Percentiles rank a stretch among this genome's conserved stretches.
These are phyloP conservation scores for Forbesichthys agassizii DNA, from an alignment of 2,113 vertebrate species.

Conservation along the genomic window DNA sequence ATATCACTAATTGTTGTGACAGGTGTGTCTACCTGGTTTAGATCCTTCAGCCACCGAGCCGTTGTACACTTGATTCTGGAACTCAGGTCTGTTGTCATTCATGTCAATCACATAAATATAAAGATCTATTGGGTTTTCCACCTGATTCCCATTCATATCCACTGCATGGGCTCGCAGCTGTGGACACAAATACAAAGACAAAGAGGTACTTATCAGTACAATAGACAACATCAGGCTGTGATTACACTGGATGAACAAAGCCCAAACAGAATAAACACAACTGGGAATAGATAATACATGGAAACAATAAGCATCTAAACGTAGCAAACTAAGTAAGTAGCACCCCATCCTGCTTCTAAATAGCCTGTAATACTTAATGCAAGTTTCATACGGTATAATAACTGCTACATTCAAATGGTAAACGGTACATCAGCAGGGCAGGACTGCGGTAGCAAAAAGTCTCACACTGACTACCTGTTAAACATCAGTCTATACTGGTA, in stretches of 20 bases:
- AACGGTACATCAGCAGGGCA: not conserved
- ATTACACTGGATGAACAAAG: no score
- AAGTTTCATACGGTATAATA: no score
- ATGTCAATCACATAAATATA: conserved; percentile 99
- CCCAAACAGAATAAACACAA: no score
- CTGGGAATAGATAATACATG: no score
- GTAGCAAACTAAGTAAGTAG: no score
- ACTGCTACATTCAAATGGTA: no score
- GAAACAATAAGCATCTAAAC: no score
- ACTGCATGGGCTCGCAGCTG: conserved; percentile 96
- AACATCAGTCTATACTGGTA: conserved; percentile 42
- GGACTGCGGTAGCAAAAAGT: not conserved
- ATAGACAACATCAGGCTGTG: no score
- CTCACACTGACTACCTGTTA: conserved; percentile 42
- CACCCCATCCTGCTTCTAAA: no score
- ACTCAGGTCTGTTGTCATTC: conserved; percentile 98
- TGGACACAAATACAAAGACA: not conserved
- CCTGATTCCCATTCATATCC: conserved; percentile 98
- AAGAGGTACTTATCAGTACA: not conserved
- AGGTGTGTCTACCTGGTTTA: conserved; percentile 86
- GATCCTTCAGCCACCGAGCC: conserved; percentile 96
- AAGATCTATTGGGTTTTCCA: conserved; percentile 98
- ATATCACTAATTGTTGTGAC: not conserved
- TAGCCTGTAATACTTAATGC: no score
- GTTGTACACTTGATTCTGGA: conserved; percentile 94